Evolutionary conservation across 2,888 invertebrate species (phyloP).

Genomic region (Cheilosia pagana): DNA sequence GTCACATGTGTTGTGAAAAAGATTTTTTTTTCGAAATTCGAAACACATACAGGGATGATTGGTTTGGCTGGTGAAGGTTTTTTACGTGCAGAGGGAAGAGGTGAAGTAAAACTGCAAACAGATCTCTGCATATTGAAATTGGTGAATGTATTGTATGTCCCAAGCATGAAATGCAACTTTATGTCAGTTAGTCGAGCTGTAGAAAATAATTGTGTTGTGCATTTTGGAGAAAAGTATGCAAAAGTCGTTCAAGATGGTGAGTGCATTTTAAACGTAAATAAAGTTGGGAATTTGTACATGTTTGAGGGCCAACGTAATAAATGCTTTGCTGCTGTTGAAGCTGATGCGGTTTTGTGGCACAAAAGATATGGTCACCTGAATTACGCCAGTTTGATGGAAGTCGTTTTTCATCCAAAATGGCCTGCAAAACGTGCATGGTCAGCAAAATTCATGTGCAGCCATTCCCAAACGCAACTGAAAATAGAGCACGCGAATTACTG

Average conservation of each 20-base stretch:
- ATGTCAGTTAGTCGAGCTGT: constrained; percentile 46
- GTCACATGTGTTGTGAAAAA: constrained; percentile 39
- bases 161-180: constrained; percentile 42
- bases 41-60: constrained; percentile 40
- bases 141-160: constrained; percentile 45
- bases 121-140: constrained; percentile 42
- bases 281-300: constrained; percentile 37
- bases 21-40: constrained; percentile 31
- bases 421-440: constrained; percentile 28
- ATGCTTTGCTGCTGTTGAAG: constrained; percentile 40
- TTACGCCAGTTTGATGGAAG: constrained; percentile 43
- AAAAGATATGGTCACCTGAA: constrained; percentile 57
- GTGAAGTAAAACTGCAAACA: constrained; percentile 45
- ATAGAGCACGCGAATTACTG: constrained; percentile 38
- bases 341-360: constrained; percentile 30
- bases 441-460: constrained; percentile 53
- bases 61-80: constrained; percentile 32
- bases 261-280: constrained; percentile 37
- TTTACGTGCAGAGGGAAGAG: constrained; percentile 47
- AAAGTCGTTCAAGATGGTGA: constrained; percentile 27
- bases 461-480: constrained; percentile 52
- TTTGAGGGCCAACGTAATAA: constrained; percentile 34
- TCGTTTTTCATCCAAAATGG: constrained; percentile 31
- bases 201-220: constrained; percentile 39
- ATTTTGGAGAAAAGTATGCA: constrained; percentile 30